These are phyloP conservation scores for Bubalus kerabau DNA, from an alignment of 2,113 vertebrate species.

Conservation along the genomic window DNA sequence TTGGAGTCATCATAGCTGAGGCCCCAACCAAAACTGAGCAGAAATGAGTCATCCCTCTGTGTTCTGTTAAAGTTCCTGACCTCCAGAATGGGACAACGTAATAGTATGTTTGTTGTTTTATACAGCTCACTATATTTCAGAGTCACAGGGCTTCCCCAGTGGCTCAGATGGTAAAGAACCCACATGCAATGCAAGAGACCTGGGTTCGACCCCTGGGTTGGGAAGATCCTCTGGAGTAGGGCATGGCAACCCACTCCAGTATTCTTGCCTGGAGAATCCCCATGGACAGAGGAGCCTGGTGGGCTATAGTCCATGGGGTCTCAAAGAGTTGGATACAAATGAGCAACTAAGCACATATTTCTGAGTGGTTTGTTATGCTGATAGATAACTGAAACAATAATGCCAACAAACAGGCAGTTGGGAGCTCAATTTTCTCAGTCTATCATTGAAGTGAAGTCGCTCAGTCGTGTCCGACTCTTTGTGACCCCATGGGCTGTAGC, in stretches of 20 bases:
- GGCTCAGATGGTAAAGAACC: not conserved
- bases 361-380: not conserved
- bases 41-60: not conserved
- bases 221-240: not conserved
- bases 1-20: not conserved
- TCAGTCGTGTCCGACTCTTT: no score
- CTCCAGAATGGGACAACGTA: not conserved
- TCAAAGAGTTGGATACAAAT: not conserved
- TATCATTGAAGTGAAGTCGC: not conserved
- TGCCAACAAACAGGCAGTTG: not conserved
- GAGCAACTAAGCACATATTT: not conserved
- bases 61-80: not conserved
- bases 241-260: not conserved
- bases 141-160: not conserved
- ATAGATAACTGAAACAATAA: not conserved
- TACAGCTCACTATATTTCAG: not conserved
- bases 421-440: not conserved
- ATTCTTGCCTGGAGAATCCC: not conserved
- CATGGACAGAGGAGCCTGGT: not conserved
- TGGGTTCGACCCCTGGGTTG: not conserved
- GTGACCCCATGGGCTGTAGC: no score
- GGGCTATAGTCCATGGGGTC: not conserved
- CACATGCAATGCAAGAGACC: not conserved
- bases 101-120: not conserved
- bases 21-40: not conserved